These are phyloP conservation scores for Parelbella ahira DNA, from an alignment of 2,888 invertebrate genomes.

Conservation along the genomic window DNA sequence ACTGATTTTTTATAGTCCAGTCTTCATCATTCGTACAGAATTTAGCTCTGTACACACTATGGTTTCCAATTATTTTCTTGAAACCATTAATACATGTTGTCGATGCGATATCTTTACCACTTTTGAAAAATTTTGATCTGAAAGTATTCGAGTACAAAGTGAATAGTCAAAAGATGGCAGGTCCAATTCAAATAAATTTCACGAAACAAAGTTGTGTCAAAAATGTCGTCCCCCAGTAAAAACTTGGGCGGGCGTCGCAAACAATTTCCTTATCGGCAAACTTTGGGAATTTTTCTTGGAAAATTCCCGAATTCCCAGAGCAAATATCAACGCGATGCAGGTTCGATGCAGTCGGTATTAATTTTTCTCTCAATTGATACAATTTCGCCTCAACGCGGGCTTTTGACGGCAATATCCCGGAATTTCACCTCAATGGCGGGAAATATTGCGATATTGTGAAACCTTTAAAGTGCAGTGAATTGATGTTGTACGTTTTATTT, in stretches of 20 bases:
- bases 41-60: too few species aligned
- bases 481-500: too few species aligned
- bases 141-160: too few species aligned
- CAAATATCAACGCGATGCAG: constrained; percentile 17
- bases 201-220: constrained; percentile 3
- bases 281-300: constrained; percentile 21
- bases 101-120: too few species aligned
- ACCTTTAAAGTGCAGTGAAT: constrained; percentile 7
- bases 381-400: constrained; percentile 25
- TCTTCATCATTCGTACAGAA: too few species aligned
- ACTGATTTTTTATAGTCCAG: too few species aligned
- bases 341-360: constrained; percentile 28
- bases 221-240: constrained; percentile 9
- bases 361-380: constrained; percentile 32
- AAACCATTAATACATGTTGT: too few species aligned
- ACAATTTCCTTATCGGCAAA: constrained; percentile 19
- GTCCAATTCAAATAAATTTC: too few species aligned
- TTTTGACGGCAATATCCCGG: constrained; percentile 22
- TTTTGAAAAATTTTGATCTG: too few species aligned
- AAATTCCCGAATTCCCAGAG: constrained; percentile 22
- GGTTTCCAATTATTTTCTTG: too few species aligned
- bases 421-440: constrained; percentile 21
- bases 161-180: too few species aligned
- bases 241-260: constrained; percentile 8
- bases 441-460: constrained; percentile 23